phyloP scores from a whole-genome alignment of 2,888 invertebrate genomes.

The Rosalia funebris region DNA sequence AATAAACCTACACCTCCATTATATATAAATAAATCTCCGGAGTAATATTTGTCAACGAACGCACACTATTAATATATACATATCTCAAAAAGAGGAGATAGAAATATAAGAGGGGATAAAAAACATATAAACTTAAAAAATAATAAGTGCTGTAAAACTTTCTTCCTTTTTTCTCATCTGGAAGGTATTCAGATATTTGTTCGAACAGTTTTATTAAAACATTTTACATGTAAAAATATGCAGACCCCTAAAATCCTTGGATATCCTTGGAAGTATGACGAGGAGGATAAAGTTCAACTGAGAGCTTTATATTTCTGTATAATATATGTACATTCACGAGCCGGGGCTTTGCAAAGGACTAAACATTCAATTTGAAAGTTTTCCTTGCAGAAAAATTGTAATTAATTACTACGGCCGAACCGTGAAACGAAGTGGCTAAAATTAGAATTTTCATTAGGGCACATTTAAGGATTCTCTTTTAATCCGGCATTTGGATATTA shows the following conservation, averaged over 20 bases:
- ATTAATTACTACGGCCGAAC: not conserved
- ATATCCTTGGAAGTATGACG: not conserved
- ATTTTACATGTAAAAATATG: conserved; percentile 9
- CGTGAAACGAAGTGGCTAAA: not conserved
- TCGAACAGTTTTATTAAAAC: conserved; percentile 4
- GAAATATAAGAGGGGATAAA: no score
- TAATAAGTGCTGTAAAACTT: not conserved
- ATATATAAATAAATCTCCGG: no score
- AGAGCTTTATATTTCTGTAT: conserved; percentile 1
- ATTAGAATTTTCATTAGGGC: not conserved
- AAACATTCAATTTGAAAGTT: not conserved
- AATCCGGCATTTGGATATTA: not conserved
- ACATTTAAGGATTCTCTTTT: not conserved
- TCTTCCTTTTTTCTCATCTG: not conserved
- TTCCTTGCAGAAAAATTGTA: not conserved
- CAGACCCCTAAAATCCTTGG: conserved; percentile 2
- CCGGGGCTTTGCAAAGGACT: not conserved
- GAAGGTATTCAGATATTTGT: not conserved
- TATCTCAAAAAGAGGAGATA: no score
- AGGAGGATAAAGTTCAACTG: not conserved
- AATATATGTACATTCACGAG: conserved; percentile 5
- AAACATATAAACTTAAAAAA: no score
- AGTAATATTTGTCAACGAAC: no score
- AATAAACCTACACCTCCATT: no score
- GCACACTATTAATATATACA: no score